phyloP scores from a whole-genome alignment of 1,140 invertebrate genomes.

The Conus ventricosus region DNA sequence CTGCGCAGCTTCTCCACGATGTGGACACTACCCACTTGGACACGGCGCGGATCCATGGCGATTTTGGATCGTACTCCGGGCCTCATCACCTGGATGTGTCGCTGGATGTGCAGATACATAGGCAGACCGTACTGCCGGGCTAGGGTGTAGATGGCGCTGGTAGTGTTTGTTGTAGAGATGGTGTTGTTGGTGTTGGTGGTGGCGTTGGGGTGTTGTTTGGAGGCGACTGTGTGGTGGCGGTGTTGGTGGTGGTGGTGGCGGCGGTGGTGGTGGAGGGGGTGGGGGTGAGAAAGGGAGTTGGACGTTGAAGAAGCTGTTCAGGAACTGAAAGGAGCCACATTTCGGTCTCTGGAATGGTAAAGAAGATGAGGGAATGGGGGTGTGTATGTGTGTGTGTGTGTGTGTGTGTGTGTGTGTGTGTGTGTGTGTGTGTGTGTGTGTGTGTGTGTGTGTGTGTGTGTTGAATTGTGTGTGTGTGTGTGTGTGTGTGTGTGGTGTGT shows the following conservation, averaged over 20 bases:
- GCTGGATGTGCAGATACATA: not conserved
- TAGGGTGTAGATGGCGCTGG: not conserved
- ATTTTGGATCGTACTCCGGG: not conserved
- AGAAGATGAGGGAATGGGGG: too few relatives aligned
- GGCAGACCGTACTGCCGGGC: not conserved
- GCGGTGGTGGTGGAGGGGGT: not conserved
- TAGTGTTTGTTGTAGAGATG: not conserved
- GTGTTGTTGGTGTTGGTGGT: not conserved
- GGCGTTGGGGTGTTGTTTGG: not conserved
- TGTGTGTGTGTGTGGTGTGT: too few relatives aligned
- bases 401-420: too few relatives aligned
- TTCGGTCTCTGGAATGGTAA: not conserved
- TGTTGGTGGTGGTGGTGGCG: not conserved
- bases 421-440: too few relatives aligned
- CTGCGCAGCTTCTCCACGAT: not conserved
- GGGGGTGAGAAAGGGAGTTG: too few relatives aligned
- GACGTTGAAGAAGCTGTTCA: constrained; percentile 23
- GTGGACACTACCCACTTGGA: constrained; percentile 24
- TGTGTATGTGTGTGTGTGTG: too few relatives aligned
- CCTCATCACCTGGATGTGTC: not conserved
- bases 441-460: too few relatives aligned
- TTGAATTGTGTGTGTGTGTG: too few relatives aligned
- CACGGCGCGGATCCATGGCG: not conserved
- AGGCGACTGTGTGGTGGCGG: too few relatives aligned
- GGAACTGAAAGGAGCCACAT: constrained; percentile 22